Evolutionary conservation across 2,888 invertebrate genomes (phyloP).

Genomic region (Sinelater perroti): DNA sequence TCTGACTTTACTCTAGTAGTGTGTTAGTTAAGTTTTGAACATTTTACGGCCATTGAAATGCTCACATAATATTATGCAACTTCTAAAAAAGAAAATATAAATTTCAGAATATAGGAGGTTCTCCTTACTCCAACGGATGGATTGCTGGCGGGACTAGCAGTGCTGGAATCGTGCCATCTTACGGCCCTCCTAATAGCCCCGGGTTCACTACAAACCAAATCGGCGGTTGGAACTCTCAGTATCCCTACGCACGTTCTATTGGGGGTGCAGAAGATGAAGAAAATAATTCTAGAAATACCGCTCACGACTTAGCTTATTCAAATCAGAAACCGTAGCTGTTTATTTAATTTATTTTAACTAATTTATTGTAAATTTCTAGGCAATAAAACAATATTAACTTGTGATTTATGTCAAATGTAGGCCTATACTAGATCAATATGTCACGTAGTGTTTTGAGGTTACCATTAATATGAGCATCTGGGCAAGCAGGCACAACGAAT

Average conservation of each 20-base stretch:
- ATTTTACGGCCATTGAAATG: no score
- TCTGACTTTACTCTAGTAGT: no score
- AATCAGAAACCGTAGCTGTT: conserved; percentile 62
- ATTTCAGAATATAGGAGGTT: not conserved
- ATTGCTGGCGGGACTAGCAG: not conserved
- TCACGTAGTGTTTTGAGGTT: conserved; percentile 26
- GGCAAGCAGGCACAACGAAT: conserved; percentile 13
- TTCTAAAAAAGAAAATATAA: no score
- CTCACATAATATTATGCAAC: no score
- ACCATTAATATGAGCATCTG: conserved; percentile 30
- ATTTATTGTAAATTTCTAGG: conserved; percentile 21
- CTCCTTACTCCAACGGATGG: conserved; percentile 1
- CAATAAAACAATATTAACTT: not conserved
- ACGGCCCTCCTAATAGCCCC: conserved; percentile 40
- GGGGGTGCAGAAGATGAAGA: conserved; percentile 59
- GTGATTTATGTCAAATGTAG: not conserved
- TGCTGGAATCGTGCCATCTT: conserved; percentile 18
- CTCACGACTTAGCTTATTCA: conserved; percentile 77
- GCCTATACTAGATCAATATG: conserved; percentile 7
- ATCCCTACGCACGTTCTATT: conserved; percentile 63
- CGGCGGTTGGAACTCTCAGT: conserved; percentile 55
- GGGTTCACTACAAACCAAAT: conserved; percentile 48
- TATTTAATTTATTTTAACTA: conserved; percentile 7
- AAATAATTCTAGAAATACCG: conserved; percentile 51
- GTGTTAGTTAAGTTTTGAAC: no score